phyloP scores from a whole-genome alignment of 2,113 vertebrate genomes.

The Hippocampus guttulatus region DNA sequence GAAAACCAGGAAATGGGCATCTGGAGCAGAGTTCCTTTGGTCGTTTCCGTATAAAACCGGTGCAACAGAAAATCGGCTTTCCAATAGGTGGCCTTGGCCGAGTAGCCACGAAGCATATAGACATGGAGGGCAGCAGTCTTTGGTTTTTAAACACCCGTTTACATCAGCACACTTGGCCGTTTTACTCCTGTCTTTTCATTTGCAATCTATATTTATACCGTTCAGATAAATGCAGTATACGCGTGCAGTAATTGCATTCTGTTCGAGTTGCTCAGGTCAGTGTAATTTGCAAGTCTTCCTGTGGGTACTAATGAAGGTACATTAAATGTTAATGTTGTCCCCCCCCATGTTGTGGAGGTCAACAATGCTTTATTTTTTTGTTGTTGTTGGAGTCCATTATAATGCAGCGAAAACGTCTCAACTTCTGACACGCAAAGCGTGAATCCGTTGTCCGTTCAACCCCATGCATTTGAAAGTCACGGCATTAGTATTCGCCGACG shows the following conservation, averaged over 20 bases:
- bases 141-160: not conserved
- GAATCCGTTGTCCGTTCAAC: not conserved
- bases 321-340: not conserved
- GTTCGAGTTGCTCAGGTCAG: not conserved
- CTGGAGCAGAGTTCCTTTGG: too few species aligned
- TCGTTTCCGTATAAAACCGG: too few species aligned
- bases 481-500: not conserved
- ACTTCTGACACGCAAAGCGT: not conserved
- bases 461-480: not conserved
- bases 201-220: not conserved
- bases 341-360: not conserved
- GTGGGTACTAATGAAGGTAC: not conserved
- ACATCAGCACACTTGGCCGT: not conserved
- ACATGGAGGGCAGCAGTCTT: not conserved
- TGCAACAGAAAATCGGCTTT: too few species aligned
- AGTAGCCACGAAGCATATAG: not conserved
- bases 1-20: too few species aligned
- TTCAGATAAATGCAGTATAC: not conserved
- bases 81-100: too few species aligned
- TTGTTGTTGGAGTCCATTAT: conserved; percentile 14
- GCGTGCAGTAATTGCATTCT: not conserved
- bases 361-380: not conserved
- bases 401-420: conserved; percentile 14
- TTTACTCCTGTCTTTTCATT: not conserved
- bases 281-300: conserved; percentile 5